Evolutionary conservation across 2,797 vertebrate species (phyloP).

Genomic region (Pitangus sulphuratus): DNA sequence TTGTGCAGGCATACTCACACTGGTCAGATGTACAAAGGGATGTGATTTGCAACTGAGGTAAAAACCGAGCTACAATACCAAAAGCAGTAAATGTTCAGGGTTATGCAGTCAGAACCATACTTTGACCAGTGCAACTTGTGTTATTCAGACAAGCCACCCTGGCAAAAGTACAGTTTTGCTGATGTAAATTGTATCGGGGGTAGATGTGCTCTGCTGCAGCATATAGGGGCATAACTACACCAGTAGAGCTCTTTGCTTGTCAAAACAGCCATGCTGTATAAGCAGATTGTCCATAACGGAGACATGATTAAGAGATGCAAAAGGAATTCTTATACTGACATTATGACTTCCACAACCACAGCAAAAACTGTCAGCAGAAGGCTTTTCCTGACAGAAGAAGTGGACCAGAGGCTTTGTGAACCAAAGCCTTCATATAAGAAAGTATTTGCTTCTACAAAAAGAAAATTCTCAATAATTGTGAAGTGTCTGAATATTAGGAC

Average conservation of each 20-base stretch:
- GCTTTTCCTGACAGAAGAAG: not conserved
- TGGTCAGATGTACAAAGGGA: not conserved
- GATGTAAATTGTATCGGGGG: not conserved
- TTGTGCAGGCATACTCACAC: not conserved
- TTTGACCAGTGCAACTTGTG: not conserved
- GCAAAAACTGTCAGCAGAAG: not conserved
- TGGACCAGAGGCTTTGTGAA: not conserved
- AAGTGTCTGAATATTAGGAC: not conserved
- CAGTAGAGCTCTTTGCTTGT: not conserved
- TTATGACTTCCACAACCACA: not conserved
- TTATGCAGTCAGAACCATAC: not conserved
- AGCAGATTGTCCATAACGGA: not conserved
- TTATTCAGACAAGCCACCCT: not conserved
- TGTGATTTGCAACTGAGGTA: not conserved
- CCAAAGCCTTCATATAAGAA: not conserved
- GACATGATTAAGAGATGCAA: not conserved
- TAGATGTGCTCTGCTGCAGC: not conserved
- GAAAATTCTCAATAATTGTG: not conserved
- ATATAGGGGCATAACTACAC: not conserved
- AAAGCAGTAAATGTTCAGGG: not conserved
- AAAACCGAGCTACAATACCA: fast-evolving
- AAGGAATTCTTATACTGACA: not conserved
- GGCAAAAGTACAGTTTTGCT: not conserved
- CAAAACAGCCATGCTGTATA: not conserved
- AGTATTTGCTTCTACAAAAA: not conserved